Evolutionary conservation across 2,113 vertebrate species (phyloP).

Genomic region (Anguilla japonica): DNA sequence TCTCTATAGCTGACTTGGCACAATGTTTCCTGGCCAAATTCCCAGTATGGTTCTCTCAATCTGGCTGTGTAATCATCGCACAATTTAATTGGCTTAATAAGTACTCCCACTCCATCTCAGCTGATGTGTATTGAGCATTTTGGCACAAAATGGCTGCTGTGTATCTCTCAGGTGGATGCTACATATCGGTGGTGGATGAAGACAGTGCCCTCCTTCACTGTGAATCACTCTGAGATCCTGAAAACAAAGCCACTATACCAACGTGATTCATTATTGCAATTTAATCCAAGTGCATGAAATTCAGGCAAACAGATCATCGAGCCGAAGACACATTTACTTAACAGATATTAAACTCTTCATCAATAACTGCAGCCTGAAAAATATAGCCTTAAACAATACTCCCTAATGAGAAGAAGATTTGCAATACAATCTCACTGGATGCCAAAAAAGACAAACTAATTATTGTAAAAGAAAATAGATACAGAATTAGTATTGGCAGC

Average conservation of each 20-base stretch:
- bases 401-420: background rate
- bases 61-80: background rate
- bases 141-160: background rate
- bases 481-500: constrained; percentile 37
- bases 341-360: background rate
- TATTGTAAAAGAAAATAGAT: constrained; percentile 51
- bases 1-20: background rate
- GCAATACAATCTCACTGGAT: background rate
- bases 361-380: background rate
- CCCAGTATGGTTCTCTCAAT: background rate
- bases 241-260: background rate
- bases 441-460: constrained; percentile 34
- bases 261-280: background rate
- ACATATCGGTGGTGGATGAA: background rate
- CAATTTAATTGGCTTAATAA: background rate
- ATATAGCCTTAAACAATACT: background rate
- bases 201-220: background rate
- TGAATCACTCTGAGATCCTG: background rate
- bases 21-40: background rate
- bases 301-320: no score
- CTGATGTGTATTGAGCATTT: background rate
- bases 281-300: background rate
- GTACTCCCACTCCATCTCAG: background rate
- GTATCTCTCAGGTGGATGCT: background rate
- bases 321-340: no score